Percentiles rank a stretch among this genome's conserved stretches.
Conservation (phyloP, 2,113 vertebrate genomes). For the Myotis yumanensis region DNA sequence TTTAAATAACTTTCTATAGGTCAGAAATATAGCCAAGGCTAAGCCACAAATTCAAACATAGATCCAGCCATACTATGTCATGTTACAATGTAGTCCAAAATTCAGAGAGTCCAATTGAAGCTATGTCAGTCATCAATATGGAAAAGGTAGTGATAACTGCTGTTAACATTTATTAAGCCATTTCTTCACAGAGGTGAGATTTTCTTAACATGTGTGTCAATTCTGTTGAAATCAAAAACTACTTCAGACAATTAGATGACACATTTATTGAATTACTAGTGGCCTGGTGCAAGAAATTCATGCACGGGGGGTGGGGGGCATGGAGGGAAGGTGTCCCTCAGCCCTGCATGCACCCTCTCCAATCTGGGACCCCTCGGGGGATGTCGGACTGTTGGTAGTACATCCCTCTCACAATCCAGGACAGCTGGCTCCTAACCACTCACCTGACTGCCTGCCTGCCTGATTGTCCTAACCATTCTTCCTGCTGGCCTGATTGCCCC, state of each 20-base stretch:
- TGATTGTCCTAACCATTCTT: too few species aligned
- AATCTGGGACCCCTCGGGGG: too few species aligned
- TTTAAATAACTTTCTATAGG: neutral
- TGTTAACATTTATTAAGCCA: neutral
- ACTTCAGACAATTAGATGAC: neutral
- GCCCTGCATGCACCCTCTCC: too few species aligned
- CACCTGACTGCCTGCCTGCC: too few species aligned
- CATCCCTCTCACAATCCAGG: too few species aligned
- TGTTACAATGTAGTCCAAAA: neutral
- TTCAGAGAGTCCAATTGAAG: neutral
- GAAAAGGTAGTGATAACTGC: neutral
- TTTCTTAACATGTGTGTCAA: neutral
- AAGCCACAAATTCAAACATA: neutral
- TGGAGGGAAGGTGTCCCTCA: too few species aligned
- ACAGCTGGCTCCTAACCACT: too few species aligned
- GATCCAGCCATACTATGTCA: neutral
- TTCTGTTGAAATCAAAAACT: neutral
- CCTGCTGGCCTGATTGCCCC: too few species aligned
- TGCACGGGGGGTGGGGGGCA: too few species aligned
- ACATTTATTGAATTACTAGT: neutral
- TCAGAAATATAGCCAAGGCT: neutral
- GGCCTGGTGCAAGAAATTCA: too few species aligned
- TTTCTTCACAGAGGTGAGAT: neutral
- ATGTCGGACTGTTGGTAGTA: too few species aligned
- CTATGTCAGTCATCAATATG: neutral